phyloP scores from a whole-genome alignment of 2,888 invertebrate genomes.

The Cylindroiulus punctatus region DNA sequence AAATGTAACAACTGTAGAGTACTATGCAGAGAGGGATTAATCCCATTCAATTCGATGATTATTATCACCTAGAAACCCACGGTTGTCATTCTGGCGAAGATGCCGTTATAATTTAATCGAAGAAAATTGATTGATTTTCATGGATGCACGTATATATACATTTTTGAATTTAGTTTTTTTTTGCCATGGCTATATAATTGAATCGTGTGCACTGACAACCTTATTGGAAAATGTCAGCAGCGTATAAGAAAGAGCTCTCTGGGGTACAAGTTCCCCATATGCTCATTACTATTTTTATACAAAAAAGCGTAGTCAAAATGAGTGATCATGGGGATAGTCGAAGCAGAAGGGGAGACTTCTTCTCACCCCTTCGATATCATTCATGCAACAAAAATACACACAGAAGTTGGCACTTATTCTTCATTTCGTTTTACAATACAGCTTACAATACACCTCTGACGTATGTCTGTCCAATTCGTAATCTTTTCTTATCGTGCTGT shows the following conservation, averaged over 20 bases:
- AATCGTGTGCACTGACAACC: slow-evolving; percentile 12
- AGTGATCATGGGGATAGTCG: slow-evolving; percentile 21
- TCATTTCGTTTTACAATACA: background rate
- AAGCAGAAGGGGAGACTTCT: background rate
- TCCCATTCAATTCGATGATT: background rate
- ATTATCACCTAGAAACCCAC: background rate
- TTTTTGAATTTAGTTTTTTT: slow-evolving; percentile 20
- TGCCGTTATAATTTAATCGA: background rate
- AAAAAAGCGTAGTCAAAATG: slow-evolving; percentile 19
- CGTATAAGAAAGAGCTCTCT: slow-evolving; percentile 27
- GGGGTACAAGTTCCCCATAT: slow-evolving; percentile 27
- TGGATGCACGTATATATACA: background rate
- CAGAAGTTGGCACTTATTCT: background rate
- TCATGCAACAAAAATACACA: background rate
- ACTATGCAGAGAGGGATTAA: background rate
- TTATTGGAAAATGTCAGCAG: slow-evolving; percentile 16
- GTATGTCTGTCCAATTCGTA: background rate
- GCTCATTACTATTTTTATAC: slow-evolving; percentile 32
- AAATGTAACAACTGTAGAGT: background rate
- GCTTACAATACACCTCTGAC: too few relatives aligned
- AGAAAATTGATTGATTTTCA: slow-evolving; percentile 12
- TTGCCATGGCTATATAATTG: background rate
- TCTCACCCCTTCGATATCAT: too few relatives aligned
- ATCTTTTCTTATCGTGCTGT: too few relatives aligned
- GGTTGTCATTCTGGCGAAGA: background rate